Base-by-base conservation (phyloP, 2,797 vertebrate genomes). In the Cottoperca gobio region DNA sequence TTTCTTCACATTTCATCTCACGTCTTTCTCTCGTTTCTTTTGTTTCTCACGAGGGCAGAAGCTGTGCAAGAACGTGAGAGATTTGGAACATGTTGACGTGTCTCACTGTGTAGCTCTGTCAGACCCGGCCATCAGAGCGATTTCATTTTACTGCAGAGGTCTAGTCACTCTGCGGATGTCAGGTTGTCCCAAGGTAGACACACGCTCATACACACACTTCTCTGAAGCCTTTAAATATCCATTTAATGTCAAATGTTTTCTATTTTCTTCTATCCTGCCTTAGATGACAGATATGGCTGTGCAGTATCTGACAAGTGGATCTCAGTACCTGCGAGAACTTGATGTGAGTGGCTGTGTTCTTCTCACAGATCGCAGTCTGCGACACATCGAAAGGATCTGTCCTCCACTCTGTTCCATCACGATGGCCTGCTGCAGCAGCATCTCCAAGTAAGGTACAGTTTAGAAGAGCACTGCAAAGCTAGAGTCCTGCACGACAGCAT, bases 251-350 rank as follows among this genome's bases (percentile, higher is more conserved):
- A 67, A 48, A 40, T n/a, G 0, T 54, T 60, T 45, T 63, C 8
- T 17, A 0, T 74, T 39, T 69, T 35, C 49, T 8, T 42, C 33
- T 35, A 1, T 48, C 46, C 21, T 48, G 46, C 60, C 9, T 65
- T 90, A 97, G 96, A 93, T 97, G 85, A 96, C 95, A 3, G 95
- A 97, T 17, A 70, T 73, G 54, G 90, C 86, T 0, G 75, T 96
- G 64, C 93, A 96, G 69, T 90, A 92, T 33, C 82, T 97, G 83
- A 90, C 94, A 0, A 90, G 86, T 52, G 93, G 89, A 67, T 94
- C 94, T 83, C 84, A 40, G 86, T 95, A 92, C 70, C 91, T 97
- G 69, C 89, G 79, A 52, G 91, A 95, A 76, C 90, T 96, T 66
- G 95, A 96, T 33, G 82, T 96, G 76, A 97, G 94, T 2, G 93